These are phyloP conservation scores for Seira musarum DNA, from an alignment of 2,888 invertebrate genomes.

Conservation along the genomic window DNA sequence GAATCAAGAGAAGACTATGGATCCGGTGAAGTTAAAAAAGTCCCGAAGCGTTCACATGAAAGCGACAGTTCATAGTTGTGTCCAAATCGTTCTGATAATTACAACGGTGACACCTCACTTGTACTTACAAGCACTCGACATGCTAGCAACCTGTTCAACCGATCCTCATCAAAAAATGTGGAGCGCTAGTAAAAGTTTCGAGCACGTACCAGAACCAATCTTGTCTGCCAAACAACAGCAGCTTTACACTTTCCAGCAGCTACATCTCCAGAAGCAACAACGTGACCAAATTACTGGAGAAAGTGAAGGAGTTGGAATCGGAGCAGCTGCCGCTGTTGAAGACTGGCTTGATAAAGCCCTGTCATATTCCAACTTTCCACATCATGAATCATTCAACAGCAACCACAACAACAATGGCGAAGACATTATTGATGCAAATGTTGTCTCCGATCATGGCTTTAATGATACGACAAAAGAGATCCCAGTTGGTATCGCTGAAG, in stretches of 20 bases:
- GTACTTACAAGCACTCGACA: slow-evolving; percentile 65
- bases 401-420: background rate
- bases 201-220: too few species aligned
- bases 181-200: background rate
- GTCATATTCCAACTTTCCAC: background rate
- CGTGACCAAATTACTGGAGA: background rate
- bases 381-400: background rate
- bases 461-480: slow-evolving; percentile 21
- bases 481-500: slow-evolving; percentile 31
- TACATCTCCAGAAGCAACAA: background rate
- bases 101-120: slow-evolving; percentile 65
- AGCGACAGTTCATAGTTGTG: slow-evolving; percentile 66
- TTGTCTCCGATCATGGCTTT: background rate
- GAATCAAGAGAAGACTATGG: slow-evolving; percentile 66
- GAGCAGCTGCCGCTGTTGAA: background rate
- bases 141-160: slow-evolving; percentile 38
- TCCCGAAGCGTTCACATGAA: slow-evolving; percentile 64
- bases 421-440: slow-evolving; percentile 15
- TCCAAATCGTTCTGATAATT: slow-evolving; percentile 66
- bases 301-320: background rate
- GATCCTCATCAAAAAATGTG: background rate
- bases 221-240: background rate
- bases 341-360: background rate
- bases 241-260: too few species aligned
- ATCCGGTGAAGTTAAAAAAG: slow-evolving; percentile 65